Evolutionary conservation across 2,888 invertebrate genomes (phyloP), one percentile per base, ranked within the genome.

Genomic region (Asteroscopus sphinx): DNA sequence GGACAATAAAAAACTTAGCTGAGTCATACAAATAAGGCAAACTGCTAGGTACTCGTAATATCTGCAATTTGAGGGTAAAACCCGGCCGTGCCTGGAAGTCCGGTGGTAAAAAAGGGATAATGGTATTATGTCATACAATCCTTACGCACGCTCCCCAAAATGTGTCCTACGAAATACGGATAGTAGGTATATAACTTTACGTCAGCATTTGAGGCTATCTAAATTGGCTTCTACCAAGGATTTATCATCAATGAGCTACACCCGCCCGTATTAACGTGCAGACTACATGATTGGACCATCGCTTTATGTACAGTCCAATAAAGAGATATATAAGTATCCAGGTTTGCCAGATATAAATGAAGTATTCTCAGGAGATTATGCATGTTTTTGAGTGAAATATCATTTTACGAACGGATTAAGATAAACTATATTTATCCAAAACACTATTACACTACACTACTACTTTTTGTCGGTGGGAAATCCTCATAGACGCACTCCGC

Each of bases 181-280:
- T 1, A 28, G 35, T 25, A 12, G 41, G n/a, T n/a, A n/a, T n/a
- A n/a, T 11, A 33, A 40, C 28, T 55, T 62, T 62, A 68, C 46
- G 37, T 36, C 32, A 15, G 16, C 26, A 30, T 57, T 57, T 64
- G 42, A 41, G 44, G 51, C 25, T 63, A 67, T 64, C 69, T 69
- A 63, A 67, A 69, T 67, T 67, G 64, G 69, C 64, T 57, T 12
- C 39, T 33, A 63, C 17, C 35, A 36, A 28, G 46, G 49, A 69
- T 67, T 63, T 69, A 67, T 63, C 64, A 45, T 63, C 64, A 51
- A 68, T 51, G 64, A 47, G 28, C n/a, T n/a, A n/a, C n/a, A n/a
- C n/a, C n/a, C n/a, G n/a, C n/a, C 17, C 17, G 7, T 53, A 41
- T 28, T 53, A 41, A 9, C 13, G 26, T 7, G 30, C 33, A 46